These are phyloP conservation scores for Lagodon rhomboides DNA, from an alignment of 2,797 vertebrate species.

Conservation along the genomic window DNA sequence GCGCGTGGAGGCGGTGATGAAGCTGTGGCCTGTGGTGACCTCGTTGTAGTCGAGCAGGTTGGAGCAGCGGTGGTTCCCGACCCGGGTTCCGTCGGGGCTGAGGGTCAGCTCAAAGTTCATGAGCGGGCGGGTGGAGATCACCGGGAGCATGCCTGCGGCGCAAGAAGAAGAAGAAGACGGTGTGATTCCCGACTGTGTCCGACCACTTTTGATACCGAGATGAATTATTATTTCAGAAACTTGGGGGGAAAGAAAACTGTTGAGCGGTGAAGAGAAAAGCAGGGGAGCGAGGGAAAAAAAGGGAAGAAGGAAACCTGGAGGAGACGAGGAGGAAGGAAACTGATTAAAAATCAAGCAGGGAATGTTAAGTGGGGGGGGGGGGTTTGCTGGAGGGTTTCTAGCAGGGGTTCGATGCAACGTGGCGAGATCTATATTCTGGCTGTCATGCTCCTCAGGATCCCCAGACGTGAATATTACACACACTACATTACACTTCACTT, in stretches of 20 bases:
- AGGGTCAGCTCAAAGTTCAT: conserved; percentile 95
- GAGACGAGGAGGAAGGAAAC: conserved; percentile 57
- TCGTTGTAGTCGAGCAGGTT: conserved; percentile 92
- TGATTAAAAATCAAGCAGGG: conserved; percentile 74
- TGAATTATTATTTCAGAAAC: conserved; percentile 28
- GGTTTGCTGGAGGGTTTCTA: conserved; percentile 55
- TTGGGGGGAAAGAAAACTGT: conserved; percentile 28
- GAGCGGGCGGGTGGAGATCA: conserved; percentile 92
- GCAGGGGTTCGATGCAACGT: conserved; percentile 49
- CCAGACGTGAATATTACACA: conserved; percentile 70
- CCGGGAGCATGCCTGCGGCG: conserved; percentile 91
- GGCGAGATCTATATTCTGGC: conserved; percentile 67
- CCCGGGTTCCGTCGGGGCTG: conserved; percentile 92
- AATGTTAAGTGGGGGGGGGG: conserved; percentile 59
- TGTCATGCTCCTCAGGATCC: conserved; percentile 66
- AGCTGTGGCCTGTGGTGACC: conserved; percentile 92
- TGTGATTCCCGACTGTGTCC: conserved; percentile 7
- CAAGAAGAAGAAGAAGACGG: conserved; percentile 30
- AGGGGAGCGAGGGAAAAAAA: conserved; percentile 9
- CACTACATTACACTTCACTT: conserved; percentile 66
- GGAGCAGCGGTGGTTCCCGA: conserved; percentile 94
- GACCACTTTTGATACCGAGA: conserved; percentile 16
- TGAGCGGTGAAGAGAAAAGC: conserved; percentile 13
- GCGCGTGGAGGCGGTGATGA: conserved; percentile 87
- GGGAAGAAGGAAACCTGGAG: conserved; percentile 36